Conservation (phyloP, 2,113 vertebrate genomes). For the Mastomys coucha region DNA sequence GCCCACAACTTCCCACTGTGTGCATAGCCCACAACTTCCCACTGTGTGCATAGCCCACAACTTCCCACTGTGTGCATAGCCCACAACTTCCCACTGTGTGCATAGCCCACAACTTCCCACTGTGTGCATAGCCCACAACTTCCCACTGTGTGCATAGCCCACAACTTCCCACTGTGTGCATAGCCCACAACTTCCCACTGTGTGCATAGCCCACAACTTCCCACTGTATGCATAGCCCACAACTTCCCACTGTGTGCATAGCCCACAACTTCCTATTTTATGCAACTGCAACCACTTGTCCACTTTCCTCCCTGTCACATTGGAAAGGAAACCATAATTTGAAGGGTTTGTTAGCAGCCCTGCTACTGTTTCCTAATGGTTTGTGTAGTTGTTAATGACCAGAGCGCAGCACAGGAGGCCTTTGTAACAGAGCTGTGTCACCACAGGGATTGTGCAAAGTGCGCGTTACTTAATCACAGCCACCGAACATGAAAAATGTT, state of each 20-base stretch:
- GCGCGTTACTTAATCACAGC: slow-evolving; percentile 76
- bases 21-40: background rate
- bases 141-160: too few species aligned
- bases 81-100: too few species aligned
- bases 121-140: too few species aligned
- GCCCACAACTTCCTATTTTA: background rate
- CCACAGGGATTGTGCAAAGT: slow-evolving; percentile 68
- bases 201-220: too few species aligned
- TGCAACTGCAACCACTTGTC: background rate
- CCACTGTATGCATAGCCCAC: too few species aligned
- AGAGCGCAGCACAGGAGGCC: slow-evolving; percentile 62
- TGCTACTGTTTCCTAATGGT: slow-evolving; percentile 60
- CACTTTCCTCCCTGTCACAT: slow-evolving; percentile 46
- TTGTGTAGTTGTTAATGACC: slow-evolving; percentile 72
- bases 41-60: too few species aligned
- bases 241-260: background rate
- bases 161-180: too few species aligned
- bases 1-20: background rate
- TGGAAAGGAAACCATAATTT: slow-evolving; percentile 62
- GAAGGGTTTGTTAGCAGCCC: slow-evolving; percentile 66
- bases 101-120: too few species aligned
- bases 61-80: too few species aligned
- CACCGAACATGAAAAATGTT: slow-evolving; percentile 72
- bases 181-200: too few species aligned
- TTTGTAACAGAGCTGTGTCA: slow-evolving; percentile 65